These are phyloP conservation scores for Calycopis cecrops DNA, from an alignment of 1,140 invertebrate species.

Conservation along the genomic window DNA sequence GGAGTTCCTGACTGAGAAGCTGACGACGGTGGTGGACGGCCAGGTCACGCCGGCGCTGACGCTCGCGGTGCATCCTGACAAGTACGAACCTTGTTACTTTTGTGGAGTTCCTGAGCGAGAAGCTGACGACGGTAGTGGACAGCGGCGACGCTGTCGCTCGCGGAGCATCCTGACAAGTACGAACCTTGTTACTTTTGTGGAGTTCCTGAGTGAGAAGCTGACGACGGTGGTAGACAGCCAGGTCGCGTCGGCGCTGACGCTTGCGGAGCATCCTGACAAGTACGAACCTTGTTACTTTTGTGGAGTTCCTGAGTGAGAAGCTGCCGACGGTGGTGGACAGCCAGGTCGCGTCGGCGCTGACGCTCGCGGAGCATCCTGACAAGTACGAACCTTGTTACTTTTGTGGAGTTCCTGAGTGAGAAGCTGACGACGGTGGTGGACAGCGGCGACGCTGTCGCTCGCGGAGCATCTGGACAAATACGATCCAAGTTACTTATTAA, in stretches of 20 bases:
- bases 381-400: slow-evolving; percentile 20
- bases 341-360: slow-evolving; percentile 34
- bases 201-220: slow-evolving; percentile 52
- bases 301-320: slow-evolving; percentile 57
- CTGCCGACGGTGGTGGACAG: slow-evolving; percentile 43
- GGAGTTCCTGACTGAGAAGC: slow-evolving; percentile 54
- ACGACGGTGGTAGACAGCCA: slow-evolving; percentile 45
- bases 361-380: slow-evolving; percentile 53
- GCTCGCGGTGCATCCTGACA: slow-evolving; percentile 55
- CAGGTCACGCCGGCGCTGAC: slow-evolving; percentile 36
- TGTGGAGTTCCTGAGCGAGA: slow-evolving; percentile 56
- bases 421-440: slow-evolving; percentile 47
- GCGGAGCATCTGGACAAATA: slow-evolving; percentile 59
- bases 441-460: slow-evolving; percentile 34
- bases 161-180: slow-evolving; percentile 61
- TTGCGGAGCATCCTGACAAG: slow-evolving; percentile 55
- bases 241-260: slow-evolving; percentile 31
- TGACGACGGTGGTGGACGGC: slow-evolving; percentile 42
- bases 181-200: too few relatives aligned
- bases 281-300: slow-evolving; percentile 33
- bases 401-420: slow-evolving; percentile 55
- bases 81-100: slow-evolving; percentile 17
- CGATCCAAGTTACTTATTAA: too few relatives aligned
- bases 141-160: slow-evolving; percentile 34
- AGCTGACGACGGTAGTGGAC: slow-evolving; percentile 43